Conservation (phyloP, 2,888 invertebrate genomes). For the Choristoneura rosaceana region DNA sequence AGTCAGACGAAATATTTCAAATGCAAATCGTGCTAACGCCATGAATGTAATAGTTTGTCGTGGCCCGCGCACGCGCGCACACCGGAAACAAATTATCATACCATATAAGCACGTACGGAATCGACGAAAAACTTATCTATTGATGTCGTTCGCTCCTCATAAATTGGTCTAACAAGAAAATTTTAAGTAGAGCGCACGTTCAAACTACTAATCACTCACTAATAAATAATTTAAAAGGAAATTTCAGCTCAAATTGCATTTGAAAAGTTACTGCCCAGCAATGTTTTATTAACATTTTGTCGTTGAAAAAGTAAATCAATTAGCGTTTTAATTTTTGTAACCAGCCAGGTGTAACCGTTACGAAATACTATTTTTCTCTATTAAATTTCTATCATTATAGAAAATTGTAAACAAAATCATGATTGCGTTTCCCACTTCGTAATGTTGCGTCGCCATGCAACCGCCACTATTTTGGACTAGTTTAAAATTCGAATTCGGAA, state of each 20-base stretch:
- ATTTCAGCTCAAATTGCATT: background rate
- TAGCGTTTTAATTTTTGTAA: conserved; percentile 32
- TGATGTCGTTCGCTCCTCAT: conserved; percentile 78
- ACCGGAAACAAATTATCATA: conserved; percentile 86
- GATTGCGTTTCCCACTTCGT: conserved; percentile 47
- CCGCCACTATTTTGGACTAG: conserved; percentile 51
- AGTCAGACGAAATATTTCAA: conserved; percentile 82
- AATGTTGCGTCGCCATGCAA: conserved; percentile 49
- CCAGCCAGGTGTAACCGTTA: conserved; percentile 57
- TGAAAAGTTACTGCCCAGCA: background rate
- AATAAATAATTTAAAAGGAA: background rate
- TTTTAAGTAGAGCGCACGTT: conserved; percentile 48
- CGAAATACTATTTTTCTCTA: conserved; percentile 46
- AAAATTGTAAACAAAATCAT: conserved; percentile 26
- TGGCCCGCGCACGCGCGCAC: conserved; percentile 81
- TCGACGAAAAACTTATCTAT: conserved; percentile 75
- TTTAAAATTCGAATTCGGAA: conserved; percentile 64
- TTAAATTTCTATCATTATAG: conserved; percentile 35
- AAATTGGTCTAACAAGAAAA: conserved; percentile 80
- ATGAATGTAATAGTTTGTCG: conserved; percentile 84
- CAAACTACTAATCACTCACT: background rate
- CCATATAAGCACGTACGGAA: conserved; percentile 81
- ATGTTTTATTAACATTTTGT: background rate
- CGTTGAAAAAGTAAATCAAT: conserved; percentile 46
- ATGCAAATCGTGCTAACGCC: conserved; percentile 84